Conservation (phyloP, 2,888 invertebrate species). For the Philereme vetulata region DNA sequence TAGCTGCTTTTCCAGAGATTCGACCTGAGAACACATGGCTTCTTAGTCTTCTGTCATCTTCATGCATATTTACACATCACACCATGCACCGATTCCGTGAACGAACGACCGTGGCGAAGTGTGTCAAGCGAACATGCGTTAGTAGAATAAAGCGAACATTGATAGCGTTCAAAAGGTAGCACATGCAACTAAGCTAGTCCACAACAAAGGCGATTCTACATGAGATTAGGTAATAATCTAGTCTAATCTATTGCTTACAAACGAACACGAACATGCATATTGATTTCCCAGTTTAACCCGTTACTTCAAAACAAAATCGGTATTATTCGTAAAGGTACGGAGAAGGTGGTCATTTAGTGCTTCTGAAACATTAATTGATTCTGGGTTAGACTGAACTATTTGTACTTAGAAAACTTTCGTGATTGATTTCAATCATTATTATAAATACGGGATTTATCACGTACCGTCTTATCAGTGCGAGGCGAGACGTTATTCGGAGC, state of each 20-base stretch:
- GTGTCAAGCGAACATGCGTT: slow-evolving; percentile 55
- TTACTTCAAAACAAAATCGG: not conserved
- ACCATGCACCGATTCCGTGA: slow-evolving; percentile 64
- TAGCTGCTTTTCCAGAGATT: slow-evolving; percentile 84
- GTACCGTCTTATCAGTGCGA: no score
- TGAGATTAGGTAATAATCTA: not conserved
- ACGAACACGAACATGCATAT: slow-evolving; percentile 6
- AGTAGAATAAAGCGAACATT: slow-evolving; percentile 48
- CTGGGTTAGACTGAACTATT: no score
- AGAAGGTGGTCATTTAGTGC: no score
- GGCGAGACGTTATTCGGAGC: no score
- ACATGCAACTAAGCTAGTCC: slow-evolving; percentile 40
- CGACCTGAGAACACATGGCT: slow-evolving; percentile 81
- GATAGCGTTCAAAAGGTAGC: slow-evolving; percentile 53
- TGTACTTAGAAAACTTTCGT: no score
- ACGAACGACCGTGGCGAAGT: slow-evolving; percentile 41
- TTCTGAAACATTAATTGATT: no score
- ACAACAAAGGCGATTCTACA: slow-evolving; percentile 20
- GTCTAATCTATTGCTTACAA: not conserved
- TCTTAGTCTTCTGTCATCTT: slow-evolving; percentile 62
- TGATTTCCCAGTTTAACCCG: not conserved
- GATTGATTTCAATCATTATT: no score
- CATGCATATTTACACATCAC: slow-evolving; percentile 68
- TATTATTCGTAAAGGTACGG: no score
- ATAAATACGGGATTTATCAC: no score